Percentiles rank a stretch among this genome's conserved stretches.
phyloP scores from a whole-genome alignment of 1,140 invertebrate genomes.

The Ruditapes philippinarum region DNA sequence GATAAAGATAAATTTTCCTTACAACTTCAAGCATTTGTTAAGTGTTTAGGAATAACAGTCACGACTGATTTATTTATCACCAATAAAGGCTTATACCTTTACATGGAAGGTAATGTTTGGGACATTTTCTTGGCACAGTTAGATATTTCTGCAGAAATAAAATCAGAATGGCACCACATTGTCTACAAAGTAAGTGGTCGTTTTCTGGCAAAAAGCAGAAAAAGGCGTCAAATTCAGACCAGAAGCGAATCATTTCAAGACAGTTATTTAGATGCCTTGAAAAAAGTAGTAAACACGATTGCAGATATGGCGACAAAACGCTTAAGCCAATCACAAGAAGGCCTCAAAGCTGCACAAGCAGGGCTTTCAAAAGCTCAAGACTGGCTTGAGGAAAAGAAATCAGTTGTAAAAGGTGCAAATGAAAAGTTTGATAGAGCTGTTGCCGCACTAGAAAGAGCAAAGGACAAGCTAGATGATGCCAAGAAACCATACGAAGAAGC shows the following conservation, averaged over 20 bases:
- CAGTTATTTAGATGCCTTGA: constrained; percentile 55
- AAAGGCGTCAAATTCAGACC: not conserved
- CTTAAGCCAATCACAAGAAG: constrained; percentile 9
- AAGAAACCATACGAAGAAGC: constrained; percentile 57
- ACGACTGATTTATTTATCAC: constrained; percentile 40
- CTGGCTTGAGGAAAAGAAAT: constrained; percentile 46
- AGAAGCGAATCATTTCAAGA: constrained; percentile 21
- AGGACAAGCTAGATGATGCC: constrained; percentile 56
- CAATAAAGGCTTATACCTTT: constrained; percentile 27
- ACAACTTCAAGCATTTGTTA: not conserved
- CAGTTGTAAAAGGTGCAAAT: constrained; percentile 14
- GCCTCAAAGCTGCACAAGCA: not conserved
- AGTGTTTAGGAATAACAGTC: not conserved
- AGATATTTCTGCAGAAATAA: constrained; percentile 27
- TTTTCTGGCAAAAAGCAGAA: not conserved
- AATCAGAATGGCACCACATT: constrained; percentile 48
- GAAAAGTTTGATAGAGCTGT: constrained; percentile 60
- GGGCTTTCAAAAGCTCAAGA: constrained; percentile 39
- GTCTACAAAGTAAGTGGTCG: constrained; percentile 36
- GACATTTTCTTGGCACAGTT: constrained; percentile 51
- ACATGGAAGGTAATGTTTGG: constrained; percentile 63
- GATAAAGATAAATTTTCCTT: constrained; percentile 5
- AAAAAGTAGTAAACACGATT: not conserved
- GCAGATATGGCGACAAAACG: constrained; percentile 25
- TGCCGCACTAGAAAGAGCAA: constrained; percentile 29